These are phyloP conservation scores for Circaetus cinerascens DNA, from an alignment of 2,113 vertebrate genomes.

Conservation along the genomic window DNA sequence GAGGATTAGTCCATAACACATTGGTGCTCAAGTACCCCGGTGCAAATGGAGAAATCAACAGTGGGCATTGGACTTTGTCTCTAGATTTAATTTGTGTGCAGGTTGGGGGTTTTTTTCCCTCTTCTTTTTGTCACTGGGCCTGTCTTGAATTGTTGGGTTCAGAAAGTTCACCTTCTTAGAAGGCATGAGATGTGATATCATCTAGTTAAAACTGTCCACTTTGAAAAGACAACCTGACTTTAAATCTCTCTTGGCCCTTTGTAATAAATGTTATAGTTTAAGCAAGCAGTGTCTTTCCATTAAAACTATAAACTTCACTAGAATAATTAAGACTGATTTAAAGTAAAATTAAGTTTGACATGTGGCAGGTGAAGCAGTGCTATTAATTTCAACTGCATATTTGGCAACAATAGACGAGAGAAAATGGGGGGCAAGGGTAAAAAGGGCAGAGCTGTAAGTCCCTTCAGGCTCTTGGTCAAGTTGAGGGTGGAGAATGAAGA, in stretches of 20 bases:
- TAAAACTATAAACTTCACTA: conserved; percentile 68
- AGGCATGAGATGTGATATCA: not conserved
- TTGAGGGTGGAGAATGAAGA: conserved; percentile 19
- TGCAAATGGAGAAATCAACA: not conserved
- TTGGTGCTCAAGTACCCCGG: not conserved
- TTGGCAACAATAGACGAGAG: conserved; percentile 3
- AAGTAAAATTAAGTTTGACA: conserved; percentile 71
- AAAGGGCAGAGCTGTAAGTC: not conserved
- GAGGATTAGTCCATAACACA: not conserved
- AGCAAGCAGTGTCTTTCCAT: conserved; percentile 59
- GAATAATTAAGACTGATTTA: conserved; percentile 70
- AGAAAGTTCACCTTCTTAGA: not conserved
- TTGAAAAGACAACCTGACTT: conserved; percentile 47
- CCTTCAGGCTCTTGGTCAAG: conserved; percentile 40
- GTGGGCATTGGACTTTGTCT: not conserved
- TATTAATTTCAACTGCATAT: conserved; percentile 45
- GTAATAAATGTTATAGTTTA: conserved; percentile 58
- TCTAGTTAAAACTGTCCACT: conserved; percentile 2
- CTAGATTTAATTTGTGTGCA: not conserved
- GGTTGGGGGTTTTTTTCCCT: fast-evolving
- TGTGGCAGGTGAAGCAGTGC: conserved; percentile 13
- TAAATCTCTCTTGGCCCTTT: conserved; percentile 53
- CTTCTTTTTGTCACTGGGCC: not conserved
- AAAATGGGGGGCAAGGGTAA: conserved; percentile 4
- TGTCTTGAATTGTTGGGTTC: not conserved